These are phyloP conservation scores for Drosophila seclusa DNA, from an alignment of 2,888 invertebrate species.

Conservation along the genomic window DNA sequence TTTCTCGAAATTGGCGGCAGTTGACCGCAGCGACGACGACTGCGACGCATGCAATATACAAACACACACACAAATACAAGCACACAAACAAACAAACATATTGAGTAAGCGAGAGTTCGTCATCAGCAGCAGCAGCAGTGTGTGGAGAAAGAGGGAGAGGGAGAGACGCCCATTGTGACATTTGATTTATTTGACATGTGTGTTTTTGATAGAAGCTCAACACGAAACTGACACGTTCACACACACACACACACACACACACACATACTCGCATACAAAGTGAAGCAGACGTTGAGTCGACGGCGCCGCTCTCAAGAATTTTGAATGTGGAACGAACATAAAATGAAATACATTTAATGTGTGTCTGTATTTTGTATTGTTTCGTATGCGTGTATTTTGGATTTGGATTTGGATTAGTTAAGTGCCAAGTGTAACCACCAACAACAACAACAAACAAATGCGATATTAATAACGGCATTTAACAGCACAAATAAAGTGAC, in stretches of 20 bases:
- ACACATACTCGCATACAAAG: conserved; percentile 7
- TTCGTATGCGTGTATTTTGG: conserved; percentile 23
- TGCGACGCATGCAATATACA: conserved; percentile 49
- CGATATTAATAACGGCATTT: conserved; percentile 34
- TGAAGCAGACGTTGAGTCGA: conserved; percentile 42
- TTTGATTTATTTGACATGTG: conserved; percentile 84
- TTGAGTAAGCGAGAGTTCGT: conserved; percentile 64
- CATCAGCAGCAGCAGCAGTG: conserved; percentile 50
- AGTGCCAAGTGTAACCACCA: conserved; percentile 47
- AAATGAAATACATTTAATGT: conserved; percentile 65
- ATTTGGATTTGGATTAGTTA: conserved; percentile 40
- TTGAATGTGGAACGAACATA: conserved; percentile 54
- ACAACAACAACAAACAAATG: conserved; percentile 22
- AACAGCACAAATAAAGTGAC: conserved; percentile 27
- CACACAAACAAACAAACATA: conserved; percentile 30
- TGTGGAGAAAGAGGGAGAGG: neutral
- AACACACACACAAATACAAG: conserved; percentile 13
- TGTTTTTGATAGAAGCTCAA: conserved; percentile 83
- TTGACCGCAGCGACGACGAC: conserved; percentile 68
- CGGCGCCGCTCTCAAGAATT: conserved; percentile 61
- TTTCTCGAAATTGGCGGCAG: conserved; percentile 72
- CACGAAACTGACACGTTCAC: conserved; percentile 78
- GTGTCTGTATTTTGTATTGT: conserved; percentile 36
- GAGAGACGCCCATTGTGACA: conserved; percentile 76
- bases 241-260: conserved; percentile 20